Evolutionary conservation across 2,797 vertebrate genomes (phyloP), one percentile per base, ranked within the genome.

Genomic region (Columba guinea): DNA sequence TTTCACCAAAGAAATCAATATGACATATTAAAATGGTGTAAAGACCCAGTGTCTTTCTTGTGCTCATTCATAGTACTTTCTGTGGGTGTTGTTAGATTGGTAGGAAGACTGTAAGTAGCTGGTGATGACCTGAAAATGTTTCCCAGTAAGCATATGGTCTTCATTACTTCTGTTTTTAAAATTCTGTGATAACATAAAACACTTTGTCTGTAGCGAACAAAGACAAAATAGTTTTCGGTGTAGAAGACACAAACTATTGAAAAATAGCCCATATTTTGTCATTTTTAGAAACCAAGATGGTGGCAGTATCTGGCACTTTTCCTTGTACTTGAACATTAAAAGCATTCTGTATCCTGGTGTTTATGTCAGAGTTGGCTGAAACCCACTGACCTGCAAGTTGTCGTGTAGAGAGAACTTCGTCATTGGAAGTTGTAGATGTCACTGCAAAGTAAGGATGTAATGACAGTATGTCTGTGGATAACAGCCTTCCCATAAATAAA

Each of bases 91-190:
- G 69, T 76, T 88, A 78, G 79, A 75, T 83, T 84, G 84, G 48
- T 73, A 84, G 65, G 69, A 86, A 87, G 68, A 62, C 59, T 68
- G 8, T 44, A 87, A 91, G 87, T 93, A 80, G 71, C 75, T 89
- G 68, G 37, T 93, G 64, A 93, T 95, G 96, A 96, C 93, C 90
- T 83, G 94, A 96, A 95, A 96, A 95, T 77, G 49, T 94, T 39
- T 94, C 89, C 62, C 53, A 71, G 37, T 92, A 77, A 80, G 85
- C 96, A 97, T 95, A 91, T 96, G 96, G 95, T 95, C 83, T 96
- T 92, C 71, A 89, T 98, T 97, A 97, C 82, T 90, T 85, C 49
- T 83, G 67, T 92, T 93, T 96, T 95, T 80, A 84, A 96, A 95
- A 93, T 90, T 65, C 71, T 84, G 71, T 94, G 95, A 93, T 97